Conservation (phyloP, 1,140 invertebrate genomes). For the Zaprionus kolodkinae region DNA sequence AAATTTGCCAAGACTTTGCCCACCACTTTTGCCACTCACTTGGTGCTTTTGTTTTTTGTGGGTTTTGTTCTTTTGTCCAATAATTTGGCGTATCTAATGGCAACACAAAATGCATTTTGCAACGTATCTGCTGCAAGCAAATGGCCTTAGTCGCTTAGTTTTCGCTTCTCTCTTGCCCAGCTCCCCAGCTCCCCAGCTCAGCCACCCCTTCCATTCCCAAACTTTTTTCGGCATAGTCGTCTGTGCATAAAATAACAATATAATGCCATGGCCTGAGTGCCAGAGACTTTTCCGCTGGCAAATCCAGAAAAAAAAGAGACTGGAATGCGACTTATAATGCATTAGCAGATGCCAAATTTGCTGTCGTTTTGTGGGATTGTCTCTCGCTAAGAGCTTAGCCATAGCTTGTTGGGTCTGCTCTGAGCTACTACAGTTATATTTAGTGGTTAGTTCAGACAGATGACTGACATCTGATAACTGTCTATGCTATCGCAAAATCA, state of each 20-base stretch:
- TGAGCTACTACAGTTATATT: slow-evolving; percentile 38
- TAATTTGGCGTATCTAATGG: slow-evolving; percentile 80
- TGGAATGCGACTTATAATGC: slow-evolving; percentile 61
- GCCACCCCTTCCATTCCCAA: not conserved
- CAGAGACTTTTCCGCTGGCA: slow-evolving; percentile 31
- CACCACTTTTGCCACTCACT: slow-evolving; percentile 10
- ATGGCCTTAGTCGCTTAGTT: slow-evolving; percentile 74
- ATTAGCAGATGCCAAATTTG: slow-evolving; percentile 68
- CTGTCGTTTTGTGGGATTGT: slow-evolving; percentile 28
- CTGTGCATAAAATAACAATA: slow-evolving; percentile 82
- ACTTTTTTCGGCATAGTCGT: slow-evolving; percentile 48
- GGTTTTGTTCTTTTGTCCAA: slow-evolving; percentile 66
- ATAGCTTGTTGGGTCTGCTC: slow-evolving; percentile 32
- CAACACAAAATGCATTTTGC: slow-evolving; percentile 74
- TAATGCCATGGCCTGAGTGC: slow-evolving; percentile 64
- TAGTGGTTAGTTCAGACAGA: slow-evolving; percentile 2
- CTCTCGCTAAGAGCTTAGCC: not conserved
- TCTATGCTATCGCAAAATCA: slow-evolving; percentile 40
- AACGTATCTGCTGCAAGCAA: slow-evolving; percentile 76
- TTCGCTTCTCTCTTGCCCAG: slow-evolving; percentile 15
- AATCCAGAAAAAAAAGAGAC: slow-evolving; percentile 25
- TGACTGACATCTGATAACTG: slow-evolving; percentile 55
- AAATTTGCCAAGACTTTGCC: slow-evolving; percentile 8
- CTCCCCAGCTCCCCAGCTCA: too few species aligned
- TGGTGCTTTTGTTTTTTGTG: slow-evolving; percentile 74